Evolutionary conservation across 2,113 vertebrate genomes (phyloP).

Genomic region (Polypterus senegalus): DNA sequence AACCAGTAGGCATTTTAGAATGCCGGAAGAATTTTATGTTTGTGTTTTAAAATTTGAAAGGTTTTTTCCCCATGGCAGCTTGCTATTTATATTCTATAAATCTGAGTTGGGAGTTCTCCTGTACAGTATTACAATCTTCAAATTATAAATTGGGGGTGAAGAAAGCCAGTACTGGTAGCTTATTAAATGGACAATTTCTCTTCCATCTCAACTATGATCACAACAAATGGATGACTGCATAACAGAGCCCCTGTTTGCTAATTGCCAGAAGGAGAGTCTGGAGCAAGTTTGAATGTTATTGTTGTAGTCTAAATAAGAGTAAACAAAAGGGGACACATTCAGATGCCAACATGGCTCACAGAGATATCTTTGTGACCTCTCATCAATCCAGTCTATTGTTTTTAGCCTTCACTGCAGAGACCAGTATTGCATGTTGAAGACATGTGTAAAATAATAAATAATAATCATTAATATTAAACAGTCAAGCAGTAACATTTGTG

Average conservation of each 20-base stretch:
- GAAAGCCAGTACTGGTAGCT: conserved; percentile 3
- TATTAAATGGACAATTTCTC: conserved; percentile 1
- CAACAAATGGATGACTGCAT: conserved; percentile 2
- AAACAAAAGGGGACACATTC: conserved; percentile 26
- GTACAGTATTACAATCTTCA: no score
- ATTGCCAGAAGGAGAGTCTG: conserved; percentile 21
- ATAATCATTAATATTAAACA: no score
- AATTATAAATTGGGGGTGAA: neutral
- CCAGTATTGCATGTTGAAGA: no score
- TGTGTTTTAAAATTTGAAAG: no score
- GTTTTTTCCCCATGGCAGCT: no score
- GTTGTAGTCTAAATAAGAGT: conserved; percentile 23
- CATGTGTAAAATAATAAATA: no score
- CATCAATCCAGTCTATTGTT: conserved; percentile 7
- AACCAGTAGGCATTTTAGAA: no score
- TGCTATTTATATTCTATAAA: no score
- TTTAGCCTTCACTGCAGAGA: neutral
- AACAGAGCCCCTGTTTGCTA: conserved; percentile 3
- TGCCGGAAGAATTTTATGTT: no score
- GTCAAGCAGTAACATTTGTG: no score
- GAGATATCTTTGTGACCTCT: conserved; percentile 21
- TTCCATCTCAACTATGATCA: neutral
- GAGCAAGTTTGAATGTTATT: conserved; percentile 15
- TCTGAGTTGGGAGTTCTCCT: no score
- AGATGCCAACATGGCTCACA: conserved; percentile 26